Percentiles rank a stretch among this genome's conserved stretches.
phyloP scores from a whole-genome alignment of 2,888 invertebrate genomes.

The Caenorhabditis macrosperma region DNA sequence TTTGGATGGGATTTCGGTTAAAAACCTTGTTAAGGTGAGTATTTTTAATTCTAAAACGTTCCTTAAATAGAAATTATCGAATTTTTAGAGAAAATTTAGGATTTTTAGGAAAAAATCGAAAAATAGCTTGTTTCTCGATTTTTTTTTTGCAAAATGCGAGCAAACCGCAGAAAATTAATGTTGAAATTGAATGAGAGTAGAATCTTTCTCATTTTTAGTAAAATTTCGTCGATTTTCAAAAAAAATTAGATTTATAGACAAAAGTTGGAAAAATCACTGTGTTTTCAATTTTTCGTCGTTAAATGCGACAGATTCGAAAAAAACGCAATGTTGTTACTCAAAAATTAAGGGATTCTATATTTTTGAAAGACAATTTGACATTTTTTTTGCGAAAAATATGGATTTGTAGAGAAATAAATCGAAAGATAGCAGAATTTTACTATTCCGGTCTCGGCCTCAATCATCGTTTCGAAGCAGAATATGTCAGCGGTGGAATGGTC shows the following conservation, averaged over 20 bases:
- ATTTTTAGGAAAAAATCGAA: constrained; percentile 8
- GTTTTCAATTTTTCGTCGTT: no score
- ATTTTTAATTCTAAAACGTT: neutral
- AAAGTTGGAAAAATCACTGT: no score
- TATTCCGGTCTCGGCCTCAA: constrained; percentile 92
- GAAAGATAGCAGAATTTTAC: no score
- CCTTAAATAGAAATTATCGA: neutral
- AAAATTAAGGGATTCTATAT: no score
- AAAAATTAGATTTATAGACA: no score
- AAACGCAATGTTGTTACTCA: no score
- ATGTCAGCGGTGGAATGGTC: constrained; percentile 82
- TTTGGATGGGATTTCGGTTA: constrained; percentile 66
- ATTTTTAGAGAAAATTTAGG: neutral
- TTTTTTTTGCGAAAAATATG: neutral
- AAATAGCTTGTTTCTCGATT: neutral
- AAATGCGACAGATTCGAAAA: no score
- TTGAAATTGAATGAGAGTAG: no score
- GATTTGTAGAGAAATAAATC: neutral
- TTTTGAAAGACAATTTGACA: neutral
- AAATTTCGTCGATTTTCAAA: no score
- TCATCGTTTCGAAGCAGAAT: constrained; percentile 91
- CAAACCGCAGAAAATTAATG: no score
- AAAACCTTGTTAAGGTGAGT: constrained; percentile 65
- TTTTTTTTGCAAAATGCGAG: no score
- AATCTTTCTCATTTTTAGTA: no score